Evolutionary conservation across 2,888 invertebrate species (phyloP).

Genomic region (Trypoxylon attenuatum): DNA sequence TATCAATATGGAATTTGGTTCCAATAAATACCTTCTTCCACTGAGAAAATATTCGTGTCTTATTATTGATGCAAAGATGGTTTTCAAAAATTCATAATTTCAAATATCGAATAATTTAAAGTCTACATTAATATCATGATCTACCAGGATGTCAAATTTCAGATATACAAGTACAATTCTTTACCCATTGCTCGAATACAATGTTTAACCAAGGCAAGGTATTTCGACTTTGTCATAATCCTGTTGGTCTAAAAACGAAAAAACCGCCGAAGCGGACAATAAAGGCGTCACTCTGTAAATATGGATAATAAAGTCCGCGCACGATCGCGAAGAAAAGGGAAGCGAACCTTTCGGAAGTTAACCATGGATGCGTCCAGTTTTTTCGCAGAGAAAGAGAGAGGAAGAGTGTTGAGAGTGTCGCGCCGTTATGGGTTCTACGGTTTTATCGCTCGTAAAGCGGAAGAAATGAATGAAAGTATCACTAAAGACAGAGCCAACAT

Average conservation of each 20-base stretch:
- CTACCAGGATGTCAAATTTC: too few relatives aligned
- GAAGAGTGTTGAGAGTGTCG: slow-evolving; percentile 8
- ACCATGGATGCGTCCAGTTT: slow-evolving; percentile 32
- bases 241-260: slow-evolving; percentile 10
- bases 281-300: slow-evolving; percentile 15
- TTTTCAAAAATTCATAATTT: too few relatives aligned
- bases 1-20: too few relatives aligned
- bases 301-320: slow-evolving; percentile 26
- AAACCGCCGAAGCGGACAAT: background rate
- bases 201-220: too few relatives aligned
- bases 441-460: slow-evolving; percentile 55
- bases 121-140: too few relatives aligned
- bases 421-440: slow-evolving; percentile 22
- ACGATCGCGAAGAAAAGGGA: slow-evolving; percentile 2
- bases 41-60: too few relatives aligned
- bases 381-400: background rate
- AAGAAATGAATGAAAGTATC: slow-evolving; percentile 52
- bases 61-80: too few relatives aligned
- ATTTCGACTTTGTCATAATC: too few relatives aligned
- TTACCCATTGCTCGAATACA: too few relatives aligned
- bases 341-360: slow-evolving; percentile 38
- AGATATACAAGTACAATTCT: too few relatives aligned
- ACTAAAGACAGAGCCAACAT: slow-evolving; percentile 29
- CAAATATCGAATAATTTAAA: too few relatives aligned
- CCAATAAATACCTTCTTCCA: too few relatives aligned